Evolutionary conservation across 2,113 vertebrate genomes (phyloP), one percentile per base, ranked within the genome.

Genomic region (Ammospiza nelsoni): DNA sequence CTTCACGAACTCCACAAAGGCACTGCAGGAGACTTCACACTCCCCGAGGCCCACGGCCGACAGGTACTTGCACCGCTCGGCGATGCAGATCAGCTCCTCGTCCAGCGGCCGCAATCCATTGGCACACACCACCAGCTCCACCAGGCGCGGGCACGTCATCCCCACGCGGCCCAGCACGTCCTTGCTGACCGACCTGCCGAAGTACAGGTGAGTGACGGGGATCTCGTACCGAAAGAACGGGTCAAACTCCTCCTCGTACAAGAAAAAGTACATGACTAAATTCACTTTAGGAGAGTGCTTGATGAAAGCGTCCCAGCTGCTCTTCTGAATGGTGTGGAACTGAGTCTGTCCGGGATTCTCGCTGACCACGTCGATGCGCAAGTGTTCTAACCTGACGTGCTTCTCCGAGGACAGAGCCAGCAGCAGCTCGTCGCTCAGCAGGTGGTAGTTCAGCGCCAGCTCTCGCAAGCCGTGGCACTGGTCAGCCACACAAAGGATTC

Each of bases 301-400:
- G 97, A 99, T 98, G 98, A 99, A 99, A 97, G 99, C 99, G n/a
- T 99, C 99, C 99, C 99, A 99, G 97, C 99, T 99, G 98, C 99
- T 99, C 97, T 99, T 99, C 97, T 99, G 99, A 94, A 99, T 99
- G 8, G 98, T 97, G 97, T 99, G 99, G 92, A 99, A 99, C 90
- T 99, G 99, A 80, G 97, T 98, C 97, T 99, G 99, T 86, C 99
- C 99, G 0, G 99, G 99, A 86, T 99, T 99, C 90, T 99, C 99
- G 52, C 99, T 99, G 95, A 99, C 99, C n/a, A 99, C 99, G 9
- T 99, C 99, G 25, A 99, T 99, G 90, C 99, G 98, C 88, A 99
- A 98, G 94, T 99, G 99, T 97, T 99, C 99, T 71, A 99, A 97
- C 83, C 99, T 96, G 91, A 99, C 99, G 1, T 99, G 99, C 72